Conservation (phyloP, 2,797 vertebrate genomes). For the Esox masquinongy region DNA sequence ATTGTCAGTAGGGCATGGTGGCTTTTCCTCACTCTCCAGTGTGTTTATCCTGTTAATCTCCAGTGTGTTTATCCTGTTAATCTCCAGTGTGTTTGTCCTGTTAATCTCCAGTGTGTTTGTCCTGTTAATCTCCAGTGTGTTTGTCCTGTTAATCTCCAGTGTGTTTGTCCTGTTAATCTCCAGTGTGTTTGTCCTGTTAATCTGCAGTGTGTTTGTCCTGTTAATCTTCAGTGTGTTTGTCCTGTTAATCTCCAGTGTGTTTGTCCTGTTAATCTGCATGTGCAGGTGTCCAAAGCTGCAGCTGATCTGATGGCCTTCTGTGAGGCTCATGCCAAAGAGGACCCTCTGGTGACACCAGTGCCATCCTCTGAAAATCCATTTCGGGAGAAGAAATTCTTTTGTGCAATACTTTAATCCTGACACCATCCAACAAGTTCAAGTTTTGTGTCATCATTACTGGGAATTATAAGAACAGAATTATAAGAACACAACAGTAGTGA, state of each 20-base stretch:
- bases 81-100: not conserved
- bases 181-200: not conserved
- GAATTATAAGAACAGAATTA: constrained; percentile 10
- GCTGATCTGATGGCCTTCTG: constrained; percentile 87
- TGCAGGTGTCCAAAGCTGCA: constrained; percentile 87
- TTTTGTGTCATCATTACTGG: not conserved
- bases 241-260: not conserved
- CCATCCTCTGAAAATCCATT: constrained; percentile 79
- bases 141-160: not conserved
- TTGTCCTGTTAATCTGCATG: not conserved
- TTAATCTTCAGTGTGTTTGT: too few relatives aligned
- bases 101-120: too few relatives aligned
- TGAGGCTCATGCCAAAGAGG: constrained; percentile 85
- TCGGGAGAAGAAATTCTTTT: constrained; percentile 80
- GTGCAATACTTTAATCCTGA: constrained; percentile 60
- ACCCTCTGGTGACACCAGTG: constrained; percentile 77
- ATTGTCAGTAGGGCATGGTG: not conserved
- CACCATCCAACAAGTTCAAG: not conserved
- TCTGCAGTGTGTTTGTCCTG: too few relatives aligned
- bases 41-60: not conserved
- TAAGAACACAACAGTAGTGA: not conserved
- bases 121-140: not conserved
- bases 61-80: not conserved
- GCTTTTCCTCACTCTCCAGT: not conserved
- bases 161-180: not conserved